phyloP scores from a whole-genome alignment of 2,113 vertebrate genomes.

The Donacobius atricapilla region DNA sequence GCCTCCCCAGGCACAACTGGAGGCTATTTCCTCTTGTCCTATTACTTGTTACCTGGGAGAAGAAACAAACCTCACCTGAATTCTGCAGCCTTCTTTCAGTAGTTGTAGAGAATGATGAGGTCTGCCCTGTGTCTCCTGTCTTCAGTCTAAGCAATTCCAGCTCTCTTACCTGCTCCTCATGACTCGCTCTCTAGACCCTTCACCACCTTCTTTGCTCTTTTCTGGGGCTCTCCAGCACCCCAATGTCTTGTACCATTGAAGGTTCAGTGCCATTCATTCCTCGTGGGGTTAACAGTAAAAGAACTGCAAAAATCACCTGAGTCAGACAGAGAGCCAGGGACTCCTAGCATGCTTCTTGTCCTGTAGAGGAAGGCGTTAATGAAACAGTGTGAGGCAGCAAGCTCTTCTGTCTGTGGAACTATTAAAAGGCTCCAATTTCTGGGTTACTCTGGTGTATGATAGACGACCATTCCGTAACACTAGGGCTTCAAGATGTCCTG shows the following conservation, averaged over 20 bases:
- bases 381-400: not conserved
- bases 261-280: not conserved
- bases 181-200: not conserved
- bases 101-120: not conserved
- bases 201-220: not conserved
- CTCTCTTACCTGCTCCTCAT: not conserved
- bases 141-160: not conserved
- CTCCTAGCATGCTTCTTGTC: not conserved
- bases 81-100: not conserved
- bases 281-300: not conserved
- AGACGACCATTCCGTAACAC: not conserved
- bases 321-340: not conserved
- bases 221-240: not conserved
- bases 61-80: not conserved
- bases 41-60: not conserved
- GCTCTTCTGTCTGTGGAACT: not conserved
- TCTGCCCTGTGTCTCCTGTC: not conserved
- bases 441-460: not conserved
- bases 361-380: not conserved
- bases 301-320: not conserved
- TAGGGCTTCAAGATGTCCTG: not conserved
- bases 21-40: not conserved
- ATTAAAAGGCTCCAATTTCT: not conserved
- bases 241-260: not conserved
- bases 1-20: not conserved